Conservation (phyloP, 2,888 invertebrate genomes). For the Heliconius ismenius region DNA sequence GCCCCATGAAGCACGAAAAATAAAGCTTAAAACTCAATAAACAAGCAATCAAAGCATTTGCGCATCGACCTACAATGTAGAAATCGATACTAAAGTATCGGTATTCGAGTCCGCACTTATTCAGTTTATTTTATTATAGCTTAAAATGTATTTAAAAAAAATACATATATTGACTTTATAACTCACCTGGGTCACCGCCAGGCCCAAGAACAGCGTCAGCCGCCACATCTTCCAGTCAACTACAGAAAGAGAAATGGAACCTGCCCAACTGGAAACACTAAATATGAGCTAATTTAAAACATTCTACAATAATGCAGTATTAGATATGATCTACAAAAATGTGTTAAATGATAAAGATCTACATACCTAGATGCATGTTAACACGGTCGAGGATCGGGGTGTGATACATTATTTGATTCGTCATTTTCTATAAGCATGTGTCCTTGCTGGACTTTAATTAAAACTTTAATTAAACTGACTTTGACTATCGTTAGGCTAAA, state of each 20-base stretch:
- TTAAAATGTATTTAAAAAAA: background rate
- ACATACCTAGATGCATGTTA: constrained; percentile 14
- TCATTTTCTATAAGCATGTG: background rate
- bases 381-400: constrained; percentile 7
- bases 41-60: too few relatives aligned
- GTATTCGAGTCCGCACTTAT: too few relatives aligned
- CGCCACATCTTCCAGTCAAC: constrained; percentile 9
- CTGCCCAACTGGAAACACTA: background rate
- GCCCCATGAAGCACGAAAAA: too few relatives aligned
- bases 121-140: too few relatives aligned
- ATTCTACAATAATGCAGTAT: background rate
- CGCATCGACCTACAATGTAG: too few relatives aligned
- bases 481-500: too few relatives aligned
- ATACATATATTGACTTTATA: background rate
- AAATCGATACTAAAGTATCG: too few relatives aligned
- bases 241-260: background rate
- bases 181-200: background rate
- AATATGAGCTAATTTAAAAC: constrained; percentile 1
- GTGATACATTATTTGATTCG: background rate
- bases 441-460: background rate
- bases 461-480: background rate
- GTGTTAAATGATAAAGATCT: constrained; percentile 24
- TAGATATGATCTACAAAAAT: constrained; percentile 22
- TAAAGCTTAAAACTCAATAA: too few relatives aligned
- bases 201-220: background rate